Conservation (phyloP, 2,888 invertebrate species). For the Junonia oenone region DNA sequence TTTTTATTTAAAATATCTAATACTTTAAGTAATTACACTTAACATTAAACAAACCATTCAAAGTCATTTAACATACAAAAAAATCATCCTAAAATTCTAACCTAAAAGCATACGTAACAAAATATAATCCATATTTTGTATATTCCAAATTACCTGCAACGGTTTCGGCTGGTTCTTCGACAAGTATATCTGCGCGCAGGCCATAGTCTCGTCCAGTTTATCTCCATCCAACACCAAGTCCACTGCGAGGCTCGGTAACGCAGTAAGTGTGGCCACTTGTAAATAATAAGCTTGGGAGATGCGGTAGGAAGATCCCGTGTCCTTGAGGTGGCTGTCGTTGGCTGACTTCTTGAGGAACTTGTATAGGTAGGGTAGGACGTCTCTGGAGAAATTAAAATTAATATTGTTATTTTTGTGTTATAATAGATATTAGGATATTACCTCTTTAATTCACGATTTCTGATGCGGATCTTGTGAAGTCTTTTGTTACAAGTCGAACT, state of each 20-base stretch:
- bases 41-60: no score
- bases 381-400: constrained; percentile 67
- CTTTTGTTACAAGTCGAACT: no score
- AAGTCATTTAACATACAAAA: no score
- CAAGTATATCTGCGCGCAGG: constrained; percentile 72
- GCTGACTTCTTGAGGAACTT: constrained; percentile 74
- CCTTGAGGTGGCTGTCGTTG: constrained; percentile 81
- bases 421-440: no score
- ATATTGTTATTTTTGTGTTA: no score
- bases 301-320: constrained; percentile 78
- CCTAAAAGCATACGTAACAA: no score
- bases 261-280: constrained; percentile 70
- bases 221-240: constrained; percentile 67
- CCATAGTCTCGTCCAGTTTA: constrained; percentile 58
- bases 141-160: no score
- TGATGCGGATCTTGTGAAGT: no score
- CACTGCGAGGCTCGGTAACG: constrained; percentile 63
- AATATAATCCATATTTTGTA: not conserved
- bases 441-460: no score
- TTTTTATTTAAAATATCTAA: no score
- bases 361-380: constrained; percentile 83
- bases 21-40: no score
- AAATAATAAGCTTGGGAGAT: constrained; percentile 68
- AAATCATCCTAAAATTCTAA: no score
- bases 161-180: constrained; percentile 80